A percentile compares a stretch with the other conserved stretches of the same genome.
These are phyloP conservation scores for Arenaria interpres DNA, from an alignment of 2,113 vertebrate species.

Conservation along the genomic window DNA sequence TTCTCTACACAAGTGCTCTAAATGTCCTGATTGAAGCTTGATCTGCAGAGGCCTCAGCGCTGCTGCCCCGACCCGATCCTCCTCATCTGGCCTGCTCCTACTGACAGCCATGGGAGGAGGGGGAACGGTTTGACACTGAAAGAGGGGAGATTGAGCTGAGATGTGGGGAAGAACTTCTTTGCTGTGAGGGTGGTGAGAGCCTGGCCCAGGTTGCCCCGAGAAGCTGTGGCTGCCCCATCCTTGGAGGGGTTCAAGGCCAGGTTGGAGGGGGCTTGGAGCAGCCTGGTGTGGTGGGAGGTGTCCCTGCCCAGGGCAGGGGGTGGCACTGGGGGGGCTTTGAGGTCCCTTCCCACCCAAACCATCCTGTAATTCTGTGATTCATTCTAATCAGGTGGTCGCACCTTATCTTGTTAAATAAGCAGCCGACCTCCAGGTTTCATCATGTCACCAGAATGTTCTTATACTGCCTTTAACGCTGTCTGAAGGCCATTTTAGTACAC, in stretches of 20 bases:
- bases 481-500: no score
- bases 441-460: neutral
- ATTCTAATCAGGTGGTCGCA: accelerated
- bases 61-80: neutral
- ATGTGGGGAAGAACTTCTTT: neutral
- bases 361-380: neutral
- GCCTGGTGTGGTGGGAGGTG: neutral
- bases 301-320: neutral
- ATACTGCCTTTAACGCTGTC: no score
- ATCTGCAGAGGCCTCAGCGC: neutral
- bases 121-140: neutral
- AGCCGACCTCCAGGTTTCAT: neutral
- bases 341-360: neutral
- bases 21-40: neutral
- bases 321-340: neutral
- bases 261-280: neutral
- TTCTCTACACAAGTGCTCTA: no score
- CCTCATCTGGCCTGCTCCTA: neutral
- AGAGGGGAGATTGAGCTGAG: neutral
- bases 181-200: neutral
- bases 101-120: neutral
- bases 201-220: neutral
- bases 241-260: neutral
- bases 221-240: neutral
- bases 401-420: neutral